Conservation (phyloP, 2,797 vertebrate genomes). For the Tangara arthus region DNA sequence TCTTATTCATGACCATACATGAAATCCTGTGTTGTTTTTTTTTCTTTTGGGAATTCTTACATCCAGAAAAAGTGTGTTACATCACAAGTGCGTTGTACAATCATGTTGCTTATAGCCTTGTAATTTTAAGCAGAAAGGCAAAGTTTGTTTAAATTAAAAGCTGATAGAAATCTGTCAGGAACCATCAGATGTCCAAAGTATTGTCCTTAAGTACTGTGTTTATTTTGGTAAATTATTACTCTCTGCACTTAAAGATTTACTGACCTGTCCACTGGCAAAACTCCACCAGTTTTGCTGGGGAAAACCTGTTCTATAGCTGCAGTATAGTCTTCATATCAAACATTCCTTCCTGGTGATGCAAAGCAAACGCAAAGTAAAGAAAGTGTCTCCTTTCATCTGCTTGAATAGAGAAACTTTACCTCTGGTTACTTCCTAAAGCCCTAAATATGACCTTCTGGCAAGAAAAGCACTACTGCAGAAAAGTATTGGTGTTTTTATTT, state of each 20-base stretch:
- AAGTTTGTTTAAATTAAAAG: neutral
- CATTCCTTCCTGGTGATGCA: neutral
- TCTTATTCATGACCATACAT: neutral
- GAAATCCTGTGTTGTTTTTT: neutral
- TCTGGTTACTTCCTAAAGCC: neutral
- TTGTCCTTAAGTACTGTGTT: neutral
- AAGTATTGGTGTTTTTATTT: neutral
- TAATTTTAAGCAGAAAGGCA: neutral
- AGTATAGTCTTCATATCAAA: neutral
- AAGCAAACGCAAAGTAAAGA: neutral
- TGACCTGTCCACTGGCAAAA: neutral
- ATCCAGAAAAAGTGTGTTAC: neutral
- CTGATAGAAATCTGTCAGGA: neutral
- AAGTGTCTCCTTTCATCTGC: neutral
- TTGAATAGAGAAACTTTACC: neutral
- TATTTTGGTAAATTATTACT: neutral
- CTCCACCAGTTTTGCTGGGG: neutral
- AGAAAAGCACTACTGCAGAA: neutral
- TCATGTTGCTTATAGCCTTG: neutral
- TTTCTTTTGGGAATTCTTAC: neutral
- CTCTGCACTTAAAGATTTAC: neutral
- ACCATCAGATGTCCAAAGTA: neutral
- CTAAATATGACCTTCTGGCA: neutral
- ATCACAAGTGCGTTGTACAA: rapidly evolving
- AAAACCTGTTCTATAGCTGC: neutral